Evolutionary conservation across 2,888 invertebrate species (phyloP).

Genomic region (Eumacrocentrus americanus): DNA sequence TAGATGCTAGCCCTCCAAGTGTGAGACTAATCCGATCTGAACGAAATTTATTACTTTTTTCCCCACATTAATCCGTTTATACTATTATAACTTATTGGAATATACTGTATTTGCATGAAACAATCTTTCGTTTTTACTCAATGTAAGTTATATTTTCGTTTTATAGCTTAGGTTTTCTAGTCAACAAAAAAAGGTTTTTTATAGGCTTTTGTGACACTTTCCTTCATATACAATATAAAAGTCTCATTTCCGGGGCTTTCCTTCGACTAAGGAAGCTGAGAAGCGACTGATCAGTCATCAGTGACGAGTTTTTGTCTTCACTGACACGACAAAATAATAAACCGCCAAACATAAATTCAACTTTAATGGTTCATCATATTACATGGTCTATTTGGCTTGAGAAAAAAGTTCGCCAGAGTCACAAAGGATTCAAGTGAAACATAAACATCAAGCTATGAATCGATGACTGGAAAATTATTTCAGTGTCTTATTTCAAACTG

Average conservation of each 20-base stretch:
- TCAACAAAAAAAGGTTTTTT: too few species aligned
- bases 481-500: not conserved
- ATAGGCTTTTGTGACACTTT: conserved; percentile 1
- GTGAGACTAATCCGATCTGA: not conserved
- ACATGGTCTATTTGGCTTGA: conserved; percentile 8
- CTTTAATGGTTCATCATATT: not conserved
- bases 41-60: not conserved
- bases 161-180: too few species aligned
- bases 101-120: not conserved
- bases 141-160: not conserved
- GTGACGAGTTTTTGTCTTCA: conserved; percentile 6
- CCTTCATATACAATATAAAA: not conserved
- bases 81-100: not conserved
- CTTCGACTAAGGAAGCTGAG: too few species aligned
- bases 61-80: not conserved
- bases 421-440: not conserved
- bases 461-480: conserved; percentile 9
- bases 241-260: not conserved
- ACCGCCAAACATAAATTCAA: conserved; percentile 7
- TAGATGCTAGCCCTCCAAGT: not conserved
- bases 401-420: conserved; percentile 2
- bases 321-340: conserved; percentile 2
- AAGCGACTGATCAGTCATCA: conserved; percentile 5
- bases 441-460: not conserved
- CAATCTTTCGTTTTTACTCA: not conserved